Evolutionary conservation across 1,140 invertebrate genomes (phyloP).

Genomic region (Asbolus verrucosus): DNA sequence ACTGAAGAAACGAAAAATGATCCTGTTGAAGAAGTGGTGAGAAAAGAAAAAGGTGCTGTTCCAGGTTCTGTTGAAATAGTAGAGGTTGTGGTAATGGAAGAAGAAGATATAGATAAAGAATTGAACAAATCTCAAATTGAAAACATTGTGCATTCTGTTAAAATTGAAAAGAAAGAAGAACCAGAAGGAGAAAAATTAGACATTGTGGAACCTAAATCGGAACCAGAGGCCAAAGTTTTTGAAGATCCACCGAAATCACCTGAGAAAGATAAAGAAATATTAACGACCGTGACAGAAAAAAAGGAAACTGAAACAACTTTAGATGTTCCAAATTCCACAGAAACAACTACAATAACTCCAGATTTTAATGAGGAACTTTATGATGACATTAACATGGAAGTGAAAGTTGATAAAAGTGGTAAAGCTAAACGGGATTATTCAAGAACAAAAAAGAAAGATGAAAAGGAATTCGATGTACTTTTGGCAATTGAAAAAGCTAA

Average conservation of each 20-base stretch:
- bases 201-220: constrained; percentile 33
- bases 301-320: constrained; percentile 43
- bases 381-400: constrained; percentile 73
- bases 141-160: constrained; percentile 55
- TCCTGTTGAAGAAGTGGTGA: constrained; percentile 1
- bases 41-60: constrained; percentile 45
- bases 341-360: constrained; percentile 54
- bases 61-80: constrained; percentile 59
- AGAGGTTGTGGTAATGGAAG: constrained; percentile 59
- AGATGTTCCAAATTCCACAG: constrained; percentile 43
- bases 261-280: constrained; percentile 57
- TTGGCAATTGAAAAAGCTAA: constrained; percentile 63
- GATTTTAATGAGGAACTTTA: constrained; percentile 60
- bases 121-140: constrained; percentile 61
- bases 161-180: constrained; percentile 51
- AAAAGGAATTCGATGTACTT: constrained; percentile 63
- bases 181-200: constrained; percentile 45
- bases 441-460: constrained; percentile 65
- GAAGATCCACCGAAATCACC: constrained; percentile 49
- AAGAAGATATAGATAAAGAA: constrained; percentile 62
- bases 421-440: constrained; percentile 66
- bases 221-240: constrained; percentile 7
- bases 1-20: constrained; percentile 41
- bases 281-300: constrained; percentile 47
- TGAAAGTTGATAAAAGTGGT: constrained; percentile 66